These are phyloP conservation scores for Euthynnus affinis DNA, from an alignment of 2,797 vertebrate species.

Conservation along the genomic window DNA sequence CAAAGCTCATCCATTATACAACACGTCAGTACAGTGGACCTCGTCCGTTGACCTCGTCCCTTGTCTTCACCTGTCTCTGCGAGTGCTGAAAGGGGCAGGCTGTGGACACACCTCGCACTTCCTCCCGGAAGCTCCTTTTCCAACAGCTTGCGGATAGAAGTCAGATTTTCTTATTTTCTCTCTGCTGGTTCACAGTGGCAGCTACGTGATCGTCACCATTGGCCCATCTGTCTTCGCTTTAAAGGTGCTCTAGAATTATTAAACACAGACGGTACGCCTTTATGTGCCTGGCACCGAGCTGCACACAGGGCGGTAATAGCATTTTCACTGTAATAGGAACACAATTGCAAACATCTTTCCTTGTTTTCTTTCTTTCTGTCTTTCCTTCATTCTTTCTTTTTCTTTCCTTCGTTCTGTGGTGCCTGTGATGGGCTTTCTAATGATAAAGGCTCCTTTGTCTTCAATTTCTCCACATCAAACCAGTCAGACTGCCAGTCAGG, in stretches of 20 bases:
- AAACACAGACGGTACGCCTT: constrained; percentile 63
- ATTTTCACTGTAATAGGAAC: constrained; percentile 65
- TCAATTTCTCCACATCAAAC: constrained; percentile 56
- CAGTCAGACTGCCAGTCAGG: constrained; percentile 53
- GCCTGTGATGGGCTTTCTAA: constrained; percentile 34
- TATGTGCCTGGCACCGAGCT: constrained; percentile 44
- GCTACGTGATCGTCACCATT: constrained; percentile 42
- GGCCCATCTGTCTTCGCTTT: constrained; percentile 68
- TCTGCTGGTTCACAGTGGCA: constrained; percentile 53
- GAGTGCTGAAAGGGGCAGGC: constrained; percentile 29
- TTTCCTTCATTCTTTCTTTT: constrained; percentile 1
- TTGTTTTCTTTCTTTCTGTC: constrained; percentile 32
- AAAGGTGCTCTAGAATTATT: constrained; percentile 63
- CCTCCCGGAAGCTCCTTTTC: constrained; percentile 31
- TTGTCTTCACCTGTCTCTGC: constrained; percentile 22
- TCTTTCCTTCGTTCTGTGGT: constrained; percentile 4
- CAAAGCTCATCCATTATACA: neutral
- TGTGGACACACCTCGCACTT: constrained; percentile 7
- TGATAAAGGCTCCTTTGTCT: constrained; percentile 55
- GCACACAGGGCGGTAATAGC: constrained; percentile 64
- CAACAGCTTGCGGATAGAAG: constrained; percentile 25
- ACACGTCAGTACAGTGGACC: neutral
- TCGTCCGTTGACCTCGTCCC: constrained; percentile 30
- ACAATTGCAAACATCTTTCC: constrained; percentile 65
- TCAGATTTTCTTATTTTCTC: constrained; percentile 49